A percentile compares a stretch with the other conserved stretches of the same genome.
Evolutionary conservation across 1,140 invertebrate genomes (phyloP).

Genomic region (Halictus rubicundus): DNA sequence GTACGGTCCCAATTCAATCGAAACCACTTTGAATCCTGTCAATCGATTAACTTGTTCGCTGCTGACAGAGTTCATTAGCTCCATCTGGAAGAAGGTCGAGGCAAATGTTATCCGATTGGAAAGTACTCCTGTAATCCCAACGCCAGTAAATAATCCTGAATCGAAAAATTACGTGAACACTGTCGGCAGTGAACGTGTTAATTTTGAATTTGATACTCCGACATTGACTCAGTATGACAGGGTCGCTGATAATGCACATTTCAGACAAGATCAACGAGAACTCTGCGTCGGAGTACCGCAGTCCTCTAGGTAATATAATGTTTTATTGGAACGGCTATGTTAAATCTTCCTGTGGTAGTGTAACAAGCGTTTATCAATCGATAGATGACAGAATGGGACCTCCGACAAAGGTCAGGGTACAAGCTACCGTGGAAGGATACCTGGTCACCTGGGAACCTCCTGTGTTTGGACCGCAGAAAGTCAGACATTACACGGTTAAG

Average conservation of each 20-base stretch:
- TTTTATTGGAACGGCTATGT: background rate
- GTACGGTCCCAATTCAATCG: constrained; percentile 46
- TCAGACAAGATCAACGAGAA: constrained; percentile 68
- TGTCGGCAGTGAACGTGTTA: too few relatives aligned
- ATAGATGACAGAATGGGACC: constrained; percentile 80
- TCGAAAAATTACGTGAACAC: too few relatives aligned
- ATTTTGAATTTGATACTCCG: too few relatives aligned
- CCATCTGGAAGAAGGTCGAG: too few relatives aligned
- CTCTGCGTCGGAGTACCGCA: constrained; percentile 71
- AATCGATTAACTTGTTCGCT: too few relatives aligned
- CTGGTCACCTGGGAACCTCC: constrained; percentile 88
- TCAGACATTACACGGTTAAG: constrained; percentile 83
- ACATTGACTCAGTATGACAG: too few relatives aligned
- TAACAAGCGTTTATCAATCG: background rate
- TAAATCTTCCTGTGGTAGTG: too few relatives aligned
- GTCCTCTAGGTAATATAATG: constrained; percentile 65
- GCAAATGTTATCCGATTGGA: too few relatives aligned
- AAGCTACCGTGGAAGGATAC: constrained; percentile 83
- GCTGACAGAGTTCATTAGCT: too few relatives aligned
- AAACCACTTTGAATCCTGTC: too few relatives aligned
- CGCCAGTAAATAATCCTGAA: too few relatives aligned
- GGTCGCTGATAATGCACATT: constrained; percentile 5
- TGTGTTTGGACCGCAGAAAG: constrained; percentile 80
- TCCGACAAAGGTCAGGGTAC: constrained; percentile 85
- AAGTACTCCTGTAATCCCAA: too few relatives aligned